Evolutionary conservation across 2,113 vertebrate genomes (phyloP), one percentile per base, ranked within the genome.

Genomic region (Porphyrio hochstetteri): DNA sequence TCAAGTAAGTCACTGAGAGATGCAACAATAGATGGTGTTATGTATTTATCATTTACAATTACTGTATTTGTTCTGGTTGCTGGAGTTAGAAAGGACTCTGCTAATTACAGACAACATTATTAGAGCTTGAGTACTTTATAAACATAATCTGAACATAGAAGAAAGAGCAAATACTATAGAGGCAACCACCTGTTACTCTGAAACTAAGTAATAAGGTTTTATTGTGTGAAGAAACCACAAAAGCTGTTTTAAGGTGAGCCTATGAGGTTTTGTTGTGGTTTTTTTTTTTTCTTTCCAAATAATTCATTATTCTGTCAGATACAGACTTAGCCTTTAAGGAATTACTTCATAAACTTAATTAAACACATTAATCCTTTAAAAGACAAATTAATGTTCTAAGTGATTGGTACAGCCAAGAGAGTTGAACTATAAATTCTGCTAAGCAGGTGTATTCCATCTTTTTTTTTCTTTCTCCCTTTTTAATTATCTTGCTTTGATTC

Each of bases 291-390:
- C n/a, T 90, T 96, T 60, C 48, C 90, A 95, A 92, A 90, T 24
- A 78, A 94, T 92, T 95, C 57, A 91, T 96, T 97, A 88, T 46
- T 91, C 61, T 96, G 46, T 82, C 67, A 95, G 52, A 94, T 71
- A 50, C 6, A 89, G 59, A 64, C 27, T 93, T 95, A 91, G 35
- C 64, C 81, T 90, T 87, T 67, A 96, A 96, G 27, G 84, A 93
- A 94, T 95, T 96, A 92, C 71, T 97, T 96, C 89, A 96, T 95
- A 88, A 93, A 93, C 50, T 87, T 95, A 95, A 96, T 96, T 97
- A 96, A 98, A 96, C 85, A 76, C 86, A 75, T 97, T 97, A 97
- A 96, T 91, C 76, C 90, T 95, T 96, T 96, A 91, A 97, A 96
- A 91, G 64, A 63, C 59, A 96, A 97, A 97, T 94, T 92, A 95